Base-by-base conservation (phyloP, 2,797 vertebrate genomes). In the Dendrocincla tyrannina region DNA sequence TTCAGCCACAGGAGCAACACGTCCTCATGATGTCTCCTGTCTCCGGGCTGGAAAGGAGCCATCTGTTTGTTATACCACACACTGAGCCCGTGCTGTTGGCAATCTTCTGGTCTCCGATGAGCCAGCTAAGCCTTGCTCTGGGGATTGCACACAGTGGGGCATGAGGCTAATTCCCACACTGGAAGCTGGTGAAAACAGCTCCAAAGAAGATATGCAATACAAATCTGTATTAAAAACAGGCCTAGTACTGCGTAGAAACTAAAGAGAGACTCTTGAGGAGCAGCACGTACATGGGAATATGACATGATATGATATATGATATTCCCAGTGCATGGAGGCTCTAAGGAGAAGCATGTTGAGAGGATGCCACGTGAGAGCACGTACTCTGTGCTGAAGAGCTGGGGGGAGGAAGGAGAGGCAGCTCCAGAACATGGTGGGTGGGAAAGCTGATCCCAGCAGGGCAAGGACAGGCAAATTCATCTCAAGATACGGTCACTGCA, bases 41-140 rank as follows among this genome's bases (percentile, higher is more conserved):
- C 88, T 86, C 41, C 60, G 19, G 93, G 89, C 88, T 93, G 89
- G 92, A 78, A 75, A 81, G 68, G 80, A 88, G 88, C 83, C 86
- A 83, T 89, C 67, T 75, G 56, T 69, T 90, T 91, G 52, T 42
- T 92, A 70, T n/a, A 85, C 37, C 77, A 67, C 83, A 81, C 37
- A 10, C 87, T 80, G 84, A 94, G 90, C 70, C 69, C 25, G 41
- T 76, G 81, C 78, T 88, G 35, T 39, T 72, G 93, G 88, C 75
- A 91, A 19, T 60, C 80, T 92, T 33, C 55, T 73, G 90, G 93
- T 63, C 67, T 53, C 59, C 1, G 5, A 23, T 23, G 60, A 47
- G 67, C 49, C 85, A 91, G 60, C 47, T 83, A 83, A 88, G 62
- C 72, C 91, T 88, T 93, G 66, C 83, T 66, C 74, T 89, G 89